phyloP scores from a whole-genome alignment of 2,113 vertebrate genomes.

The Rhagologus leucostigma region DNA sequence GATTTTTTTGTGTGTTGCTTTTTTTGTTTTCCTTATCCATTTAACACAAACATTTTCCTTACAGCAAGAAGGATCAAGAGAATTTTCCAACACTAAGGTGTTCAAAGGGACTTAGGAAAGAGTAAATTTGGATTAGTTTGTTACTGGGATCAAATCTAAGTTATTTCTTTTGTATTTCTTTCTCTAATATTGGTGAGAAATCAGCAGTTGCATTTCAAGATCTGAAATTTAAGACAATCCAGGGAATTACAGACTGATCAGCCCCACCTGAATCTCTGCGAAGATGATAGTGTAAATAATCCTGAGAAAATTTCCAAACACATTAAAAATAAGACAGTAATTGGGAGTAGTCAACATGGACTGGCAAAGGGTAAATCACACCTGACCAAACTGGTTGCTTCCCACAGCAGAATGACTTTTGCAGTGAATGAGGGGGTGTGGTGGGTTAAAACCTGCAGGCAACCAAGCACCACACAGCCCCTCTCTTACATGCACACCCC shows the following conservation, averaged over 20 bases:
- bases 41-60: not conserved
- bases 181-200: not conserved
- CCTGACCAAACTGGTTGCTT: not conserved
- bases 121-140: not conserved
- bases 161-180: not conserved
- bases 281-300: not conserved
- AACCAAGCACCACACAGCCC: not conserved
- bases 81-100: not conserved
- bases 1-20: too few relatives aligned
- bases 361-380: not conserved
- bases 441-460: not conserved
- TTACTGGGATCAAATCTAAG: not conserved
- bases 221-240: not conserved
- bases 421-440: not conserved
- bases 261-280: not conserved
- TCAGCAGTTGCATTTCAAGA: not conserved
- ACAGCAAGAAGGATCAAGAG: not conserved
- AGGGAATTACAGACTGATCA: not conserved
- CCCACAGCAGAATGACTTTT: not conserved
- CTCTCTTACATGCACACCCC: rapidly evolving
- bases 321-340: not conserved
- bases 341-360: not conserved
- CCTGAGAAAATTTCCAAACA: not conserved
- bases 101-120: not conserved
- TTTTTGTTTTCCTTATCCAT: not conserved